Evolutionary conservation across 2,113 vertebrate species (phyloP).

Genomic region (Climacteris rufus): DNA sequence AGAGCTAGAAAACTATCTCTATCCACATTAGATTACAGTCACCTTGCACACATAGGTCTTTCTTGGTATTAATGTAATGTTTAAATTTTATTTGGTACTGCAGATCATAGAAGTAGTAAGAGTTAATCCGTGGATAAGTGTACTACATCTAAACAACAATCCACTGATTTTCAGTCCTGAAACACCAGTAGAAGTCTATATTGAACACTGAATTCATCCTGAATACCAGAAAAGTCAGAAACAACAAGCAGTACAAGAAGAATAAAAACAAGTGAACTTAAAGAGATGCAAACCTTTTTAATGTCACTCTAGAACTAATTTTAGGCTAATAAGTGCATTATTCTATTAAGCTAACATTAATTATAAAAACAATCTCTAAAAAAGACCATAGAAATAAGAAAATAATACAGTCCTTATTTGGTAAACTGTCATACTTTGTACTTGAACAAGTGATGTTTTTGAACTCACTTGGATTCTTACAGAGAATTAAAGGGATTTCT

Average conservation of each 20-base stretch:
- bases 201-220: background rate
- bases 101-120: background rate
- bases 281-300: background rate
- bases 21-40: background rate
- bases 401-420: background rate
- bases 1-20: background rate
- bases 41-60: background rate
- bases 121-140: background rate
- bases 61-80: background rate
- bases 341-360: background rate
- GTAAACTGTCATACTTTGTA: background rate
- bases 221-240: background rate
- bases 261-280: background rate
- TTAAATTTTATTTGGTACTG: background rate
- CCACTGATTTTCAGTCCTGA: background rate
- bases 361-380: background rate
- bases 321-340: background rate
- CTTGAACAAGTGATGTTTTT: accelerated
- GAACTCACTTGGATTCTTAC: background rate
- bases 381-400: background rate
- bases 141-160: background rate
- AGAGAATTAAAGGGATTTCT: background rate
- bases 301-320: background rate
- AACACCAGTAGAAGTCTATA: background rate
- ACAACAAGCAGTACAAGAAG: background rate